Evolutionary conservation across 1,140 invertebrate genomes (phyloP).

Genomic region (Lucilia cuprina): DNA sequence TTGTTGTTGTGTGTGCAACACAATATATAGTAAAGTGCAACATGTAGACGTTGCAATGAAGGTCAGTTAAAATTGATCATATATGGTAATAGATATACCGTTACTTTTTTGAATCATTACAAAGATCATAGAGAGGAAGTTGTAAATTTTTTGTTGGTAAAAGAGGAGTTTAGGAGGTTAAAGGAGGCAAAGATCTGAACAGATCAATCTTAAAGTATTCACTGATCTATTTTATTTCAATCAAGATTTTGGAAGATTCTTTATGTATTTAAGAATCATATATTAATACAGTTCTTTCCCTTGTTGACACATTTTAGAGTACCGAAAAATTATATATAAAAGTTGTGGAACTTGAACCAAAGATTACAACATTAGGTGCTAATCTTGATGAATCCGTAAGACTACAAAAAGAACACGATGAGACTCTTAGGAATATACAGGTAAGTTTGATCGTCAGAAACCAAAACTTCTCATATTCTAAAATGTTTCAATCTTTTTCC

Average conservation of each 20-base stretch:
- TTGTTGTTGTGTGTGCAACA: background rate
- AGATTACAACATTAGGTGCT: conserved; percentile 80
- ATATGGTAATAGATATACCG: conserved; percentile 18
- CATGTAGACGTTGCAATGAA: conserved; percentile 18
- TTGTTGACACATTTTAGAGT: conserved; percentile 70
- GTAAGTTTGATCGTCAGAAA: conserved; percentile 63
- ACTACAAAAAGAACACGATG: conserved; percentile 80
- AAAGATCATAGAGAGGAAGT: background rate
- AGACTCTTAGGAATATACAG: conserved; percentile 84
- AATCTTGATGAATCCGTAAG: conserved; percentile 78
- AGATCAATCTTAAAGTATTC: too few species aligned
- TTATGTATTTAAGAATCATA: background rate
- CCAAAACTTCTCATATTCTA: background rate
- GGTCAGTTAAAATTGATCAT: background rate
- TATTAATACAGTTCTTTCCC: conserved; percentile 32
- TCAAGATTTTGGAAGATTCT: background rate
- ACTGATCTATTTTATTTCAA: background rate
- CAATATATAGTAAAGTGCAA: background rate
- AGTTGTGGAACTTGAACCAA: conserved; percentile 85
- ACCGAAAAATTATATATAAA: conserved; percentile 84
- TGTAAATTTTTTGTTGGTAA: background rate
- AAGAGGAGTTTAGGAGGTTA: too few species aligned
- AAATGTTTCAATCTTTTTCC: background rate
- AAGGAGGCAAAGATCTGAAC: too few species aligned
- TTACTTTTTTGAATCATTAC: conserved; percentile 9